phyloP scores from a whole-genome alignment of 2,113 vertebrate species.

The Macrotis lagotis region DNA sequence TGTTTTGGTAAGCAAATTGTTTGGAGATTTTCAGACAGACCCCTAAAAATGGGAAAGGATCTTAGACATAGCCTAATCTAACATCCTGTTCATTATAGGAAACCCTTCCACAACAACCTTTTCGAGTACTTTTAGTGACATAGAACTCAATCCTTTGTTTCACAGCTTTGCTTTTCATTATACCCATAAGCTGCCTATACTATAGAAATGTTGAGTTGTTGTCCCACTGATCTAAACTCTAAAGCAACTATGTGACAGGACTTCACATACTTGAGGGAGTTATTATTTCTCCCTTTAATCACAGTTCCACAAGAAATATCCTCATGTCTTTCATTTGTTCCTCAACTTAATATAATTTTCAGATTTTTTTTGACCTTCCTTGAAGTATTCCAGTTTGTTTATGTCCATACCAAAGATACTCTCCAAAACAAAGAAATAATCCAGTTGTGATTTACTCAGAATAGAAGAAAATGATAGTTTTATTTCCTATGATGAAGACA shows the following conservation, averaged over 20 bases:
- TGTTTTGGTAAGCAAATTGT: neutral
- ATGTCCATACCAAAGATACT: neutral
- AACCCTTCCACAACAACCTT: neutral
- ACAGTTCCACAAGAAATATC: neutral
- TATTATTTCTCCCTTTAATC: neutral
- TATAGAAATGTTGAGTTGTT: too few species aligned
- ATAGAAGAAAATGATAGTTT: neutral
- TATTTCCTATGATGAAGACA: neutral
- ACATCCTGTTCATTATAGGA: neutral
- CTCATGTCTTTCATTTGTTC: neutral
- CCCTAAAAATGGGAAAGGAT: neutral
- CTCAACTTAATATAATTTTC: neutral
- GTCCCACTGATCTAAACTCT: neutral
- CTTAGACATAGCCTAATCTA: neutral
- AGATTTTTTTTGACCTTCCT: neutral
- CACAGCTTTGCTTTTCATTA: slow-evolving; percentile 18
- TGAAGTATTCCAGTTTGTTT: neutral
- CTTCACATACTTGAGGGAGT: neutral
- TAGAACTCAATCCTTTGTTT: neutral
- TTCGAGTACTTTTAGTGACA: neutral
- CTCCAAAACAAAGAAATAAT: neutral
- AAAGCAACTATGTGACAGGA: neutral
- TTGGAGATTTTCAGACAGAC: slow-evolving; percentile 10
- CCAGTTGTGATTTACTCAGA: neutral
- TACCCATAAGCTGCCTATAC: slow-evolving; percentile 8